These are phyloP conservation scores for Mylabris sibirica DNA, from an alignment of 2,888 invertebrate species.

Conservation along the genomic window DNA sequence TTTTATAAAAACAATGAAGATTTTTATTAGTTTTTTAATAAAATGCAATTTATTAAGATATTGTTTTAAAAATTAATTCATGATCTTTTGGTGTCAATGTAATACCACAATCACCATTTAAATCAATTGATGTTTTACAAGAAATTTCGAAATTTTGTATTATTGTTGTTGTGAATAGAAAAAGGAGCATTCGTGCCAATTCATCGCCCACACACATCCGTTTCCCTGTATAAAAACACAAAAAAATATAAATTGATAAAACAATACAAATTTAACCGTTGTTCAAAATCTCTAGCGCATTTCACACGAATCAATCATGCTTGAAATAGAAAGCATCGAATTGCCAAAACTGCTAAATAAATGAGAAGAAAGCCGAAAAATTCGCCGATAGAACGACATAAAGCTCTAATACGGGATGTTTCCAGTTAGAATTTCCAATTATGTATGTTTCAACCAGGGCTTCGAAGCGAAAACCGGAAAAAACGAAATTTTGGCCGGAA, in stretches of 20 bases:
- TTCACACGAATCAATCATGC: too few species aligned
- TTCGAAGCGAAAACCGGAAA: too few species aligned
- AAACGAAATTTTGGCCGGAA: too few species aligned
- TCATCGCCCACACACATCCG: constrained; percentile 88
- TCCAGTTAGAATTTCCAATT: too few species aligned
- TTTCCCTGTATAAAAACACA: constrained; percentile 70
- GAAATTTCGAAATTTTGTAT: constrained; percentile 66
- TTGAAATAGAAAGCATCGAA: too few species aligned
- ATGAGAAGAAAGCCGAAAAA: too few species aligned
- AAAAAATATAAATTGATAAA: constrained; percentile 15
- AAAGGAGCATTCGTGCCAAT: constrained; percentile 75
- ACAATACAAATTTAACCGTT: background rate
- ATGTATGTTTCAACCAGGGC: too few species aligned
- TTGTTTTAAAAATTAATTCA: constrained; percentile 58
- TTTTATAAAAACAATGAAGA: constrained; percentile 19
- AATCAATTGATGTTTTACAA: constrained; percentile 62
- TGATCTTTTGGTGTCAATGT: constrained; percentile 74
- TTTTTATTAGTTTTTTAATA: too few species aligned
- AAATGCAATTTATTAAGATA: background rate
- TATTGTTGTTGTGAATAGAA: constrained; percentile 70
- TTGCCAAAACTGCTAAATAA: too few species aligned
- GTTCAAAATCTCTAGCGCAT: too few species aligned
- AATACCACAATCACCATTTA: constrained; percentile 77
- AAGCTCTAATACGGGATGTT: too few species aligned
- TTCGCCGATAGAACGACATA: too few species aligned